phyloP scores from a whole-genome alignment of 2,113 vertebrate genomes.

The Labeo rohita region DNA sequence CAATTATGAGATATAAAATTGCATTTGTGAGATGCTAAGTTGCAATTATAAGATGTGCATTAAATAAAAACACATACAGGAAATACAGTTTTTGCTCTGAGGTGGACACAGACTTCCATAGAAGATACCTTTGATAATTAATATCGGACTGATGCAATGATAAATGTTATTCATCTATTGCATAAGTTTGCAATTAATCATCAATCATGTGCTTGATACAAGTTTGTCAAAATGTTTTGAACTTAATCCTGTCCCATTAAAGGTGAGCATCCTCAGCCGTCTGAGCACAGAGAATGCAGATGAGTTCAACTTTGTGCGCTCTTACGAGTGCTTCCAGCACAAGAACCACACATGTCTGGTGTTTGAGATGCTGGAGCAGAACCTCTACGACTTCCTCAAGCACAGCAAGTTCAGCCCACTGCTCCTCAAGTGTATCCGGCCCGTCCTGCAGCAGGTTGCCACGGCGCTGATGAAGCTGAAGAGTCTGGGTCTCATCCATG shows the following conservation, averaged over 20 bases:
- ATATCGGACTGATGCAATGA: background rate
- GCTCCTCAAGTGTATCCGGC: slow-evolving; percentile 94
- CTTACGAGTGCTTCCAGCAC: slow-evolving; percentile 99
- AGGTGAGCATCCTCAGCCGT: slow-evolving; percentile 96
- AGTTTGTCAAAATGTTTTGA: background rate
- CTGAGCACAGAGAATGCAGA: slow-evolving; percentile 96
- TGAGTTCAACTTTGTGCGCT: slow-evolving; percentile 97
- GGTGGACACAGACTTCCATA: background rate
- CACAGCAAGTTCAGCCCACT: slow-evolving; percentile 98
- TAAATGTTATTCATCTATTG: background rate
- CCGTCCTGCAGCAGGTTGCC: slow-evolving; percentile 95
- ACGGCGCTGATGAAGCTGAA: slow-evolving; percentile 97
- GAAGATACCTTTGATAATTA: background rate
- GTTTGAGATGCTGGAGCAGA: slow-evolving; percentile 99
- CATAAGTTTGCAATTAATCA: background rate
- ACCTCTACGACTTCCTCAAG: slow-evolving; percentile 97
- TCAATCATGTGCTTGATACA: background rate
- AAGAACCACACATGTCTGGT: slow-evolving; percentile 99
- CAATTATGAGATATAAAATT: too few relatives aligned
- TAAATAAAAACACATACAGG: background rate
- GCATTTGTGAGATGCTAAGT: background rate
- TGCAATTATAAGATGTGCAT: background rate
- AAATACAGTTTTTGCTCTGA: background rate
- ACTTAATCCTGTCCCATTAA: background rate
- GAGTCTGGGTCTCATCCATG: slow-evolving; percentile 94